Conservation (phyloP, 92 coral and sea anemone genomes). For the Porites lobata region DNA sequence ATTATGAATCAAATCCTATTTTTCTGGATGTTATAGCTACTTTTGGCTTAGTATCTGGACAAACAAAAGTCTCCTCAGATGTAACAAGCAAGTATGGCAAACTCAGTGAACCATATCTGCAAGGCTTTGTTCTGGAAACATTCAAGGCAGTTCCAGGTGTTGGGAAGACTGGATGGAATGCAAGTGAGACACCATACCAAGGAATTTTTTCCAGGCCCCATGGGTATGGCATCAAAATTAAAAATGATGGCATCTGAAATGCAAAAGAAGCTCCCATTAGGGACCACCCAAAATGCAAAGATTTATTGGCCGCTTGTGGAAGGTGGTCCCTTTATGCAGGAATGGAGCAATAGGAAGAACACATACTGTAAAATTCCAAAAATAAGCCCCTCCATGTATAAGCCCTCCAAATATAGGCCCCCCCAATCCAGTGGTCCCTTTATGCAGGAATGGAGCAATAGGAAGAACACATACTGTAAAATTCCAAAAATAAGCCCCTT, state of each 20-base stretch:
- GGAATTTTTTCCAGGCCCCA: conserved; percentile 88
- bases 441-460: too few relatives aligned
- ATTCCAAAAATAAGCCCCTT: too few relatives aligned
- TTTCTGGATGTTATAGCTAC: conserved; percentile 49
- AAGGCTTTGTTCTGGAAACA: conserved; percentile 91
- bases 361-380: too few relatives aligned
- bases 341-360: too few relatives aligned
- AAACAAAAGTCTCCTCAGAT: conserved; percentile 84
- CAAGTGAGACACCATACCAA: conserved; percentile 92
- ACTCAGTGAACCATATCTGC: conserved; percentile 83
- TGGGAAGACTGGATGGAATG: conserved; percentile 97
- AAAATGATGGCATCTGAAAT: not conserved
- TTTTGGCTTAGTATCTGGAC: conserved; percentile 75
- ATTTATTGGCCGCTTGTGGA: too few relatives aligned
- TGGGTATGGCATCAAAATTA: conserved; percentile 64
- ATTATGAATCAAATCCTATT: not conserved
- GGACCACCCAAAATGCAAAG: too few relatives aligned
- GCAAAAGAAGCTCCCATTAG: too few relatives aligned
- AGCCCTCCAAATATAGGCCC: too few relatives aligned
- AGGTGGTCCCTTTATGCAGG: too few relatives aligned
- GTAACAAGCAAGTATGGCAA: conserved; percentile 90
- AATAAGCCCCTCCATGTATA: too few relatives aligned
- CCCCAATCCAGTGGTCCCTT: too few relatives aligned
- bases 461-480: too few relatives aligned
- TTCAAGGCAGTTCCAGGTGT: conserved; percentile 96